These are phyloP conservation scores for Ariopsis seemanni DNA, from an alignment of 2,113 vertebrate genomes.

Conservation along the genomic window DNA sequence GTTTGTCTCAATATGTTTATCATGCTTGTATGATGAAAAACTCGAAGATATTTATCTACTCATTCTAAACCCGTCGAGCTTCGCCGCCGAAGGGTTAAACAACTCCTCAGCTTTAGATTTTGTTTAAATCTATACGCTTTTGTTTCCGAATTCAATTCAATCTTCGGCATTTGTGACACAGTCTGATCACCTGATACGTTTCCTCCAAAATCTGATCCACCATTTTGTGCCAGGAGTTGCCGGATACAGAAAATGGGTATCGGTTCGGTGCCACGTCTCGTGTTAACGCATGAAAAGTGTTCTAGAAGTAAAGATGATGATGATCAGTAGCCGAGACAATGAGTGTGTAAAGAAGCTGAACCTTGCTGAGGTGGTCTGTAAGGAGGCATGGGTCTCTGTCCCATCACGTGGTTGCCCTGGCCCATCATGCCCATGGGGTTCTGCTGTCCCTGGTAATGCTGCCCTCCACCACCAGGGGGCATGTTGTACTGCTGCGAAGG, in stretches of 20 bases:
- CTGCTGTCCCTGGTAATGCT: slow-evolving; percentile 97
- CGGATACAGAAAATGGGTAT: not conserved
- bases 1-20: no score
- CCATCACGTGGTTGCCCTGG: slow-evolving; percentile 96
- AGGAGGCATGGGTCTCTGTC: slow-evolving; percentile 95
- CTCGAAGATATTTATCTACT: no score
- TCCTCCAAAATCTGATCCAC: not conserved
- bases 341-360: slow-evolving; percentile 59
- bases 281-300: not conserved
- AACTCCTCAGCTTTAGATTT: no score
- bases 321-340: no score
- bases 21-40: no score
- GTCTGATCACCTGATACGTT: no score
- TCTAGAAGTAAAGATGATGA: not conserved
- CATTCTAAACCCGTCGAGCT: no score
- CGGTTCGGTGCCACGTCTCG: not conserved
- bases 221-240: not conserved
- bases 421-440: slow-evolving; percentile 97
- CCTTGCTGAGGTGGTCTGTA: slow-evolving; percentile 98
- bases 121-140: no score
- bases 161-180: not conserved
- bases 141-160: no score
- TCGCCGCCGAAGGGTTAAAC: no score
- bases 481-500: slow-evolving; percentile 95
- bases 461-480: slow-evolving; percentile 88